Conservation (phyloP, 1,140 invertebrate genomes). For the Frieseomelitta varia region DNA sequence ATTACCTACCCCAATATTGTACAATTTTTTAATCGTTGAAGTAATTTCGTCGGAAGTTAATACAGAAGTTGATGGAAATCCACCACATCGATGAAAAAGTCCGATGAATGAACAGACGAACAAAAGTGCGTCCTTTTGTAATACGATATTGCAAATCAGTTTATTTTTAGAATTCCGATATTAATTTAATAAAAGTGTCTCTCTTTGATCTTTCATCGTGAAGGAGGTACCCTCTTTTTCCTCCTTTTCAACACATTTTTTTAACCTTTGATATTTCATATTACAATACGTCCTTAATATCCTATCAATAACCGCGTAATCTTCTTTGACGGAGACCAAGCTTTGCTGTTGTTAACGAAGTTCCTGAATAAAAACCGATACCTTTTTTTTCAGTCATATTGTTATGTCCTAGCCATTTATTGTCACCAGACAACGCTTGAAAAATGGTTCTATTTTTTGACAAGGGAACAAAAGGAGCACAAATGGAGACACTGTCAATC, state of each 20-base stretch:
- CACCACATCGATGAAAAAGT: not conserved
- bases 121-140: not conserved
- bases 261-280: not conserved
- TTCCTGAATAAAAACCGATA: constrained; percentile 6
- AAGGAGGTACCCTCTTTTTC: not conserved
- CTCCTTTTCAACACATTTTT: not conserved
- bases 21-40: not conserved
- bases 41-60: not conserved
- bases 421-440: not conserved
- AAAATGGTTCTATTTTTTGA: constrained; percentile 18
- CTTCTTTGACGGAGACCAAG: not conserved
- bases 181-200: not conserved
- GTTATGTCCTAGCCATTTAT: constrained; percentile 1
- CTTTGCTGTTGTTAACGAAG: not conserved
- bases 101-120: not conserved
- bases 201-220: not conserved
- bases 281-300: not conserved
- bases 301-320: not conserved
- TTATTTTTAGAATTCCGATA: not conserved
- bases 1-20: not conserved
- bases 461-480: not conserved
- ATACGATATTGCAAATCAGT: not conserved
- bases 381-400: constrained; percentile 6
- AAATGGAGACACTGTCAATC: constrained; percentile 19
- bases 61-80: not conserved